Percentiles rank a stretch among this genome's conserved stretches.
Conservation (phyloP, 2,888 invertebrate genomes). For the Platycnemis pennipes region DNA sequence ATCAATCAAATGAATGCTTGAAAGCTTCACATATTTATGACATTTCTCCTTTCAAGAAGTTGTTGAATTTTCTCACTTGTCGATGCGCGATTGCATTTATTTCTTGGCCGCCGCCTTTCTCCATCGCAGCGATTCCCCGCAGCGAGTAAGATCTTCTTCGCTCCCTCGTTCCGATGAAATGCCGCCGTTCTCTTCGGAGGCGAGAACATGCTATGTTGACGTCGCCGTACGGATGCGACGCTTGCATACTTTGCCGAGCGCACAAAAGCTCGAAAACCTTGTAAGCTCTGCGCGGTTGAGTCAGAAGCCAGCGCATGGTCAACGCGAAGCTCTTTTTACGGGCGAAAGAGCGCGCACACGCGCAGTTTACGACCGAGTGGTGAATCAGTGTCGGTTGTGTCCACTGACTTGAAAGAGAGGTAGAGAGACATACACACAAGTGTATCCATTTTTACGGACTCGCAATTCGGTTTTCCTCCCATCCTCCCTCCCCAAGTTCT, state of each 20-base stretch:
- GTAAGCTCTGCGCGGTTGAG: background rate
- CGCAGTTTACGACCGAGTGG: background rate
- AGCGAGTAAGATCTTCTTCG: background rate
- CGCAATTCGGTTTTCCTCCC: background rate
- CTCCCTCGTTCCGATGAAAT: background rate
- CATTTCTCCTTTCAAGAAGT: background rate
- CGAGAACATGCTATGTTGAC: background rate
- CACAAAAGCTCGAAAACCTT: background rate
- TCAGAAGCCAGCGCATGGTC: background rate
- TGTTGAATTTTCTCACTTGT: background rate
- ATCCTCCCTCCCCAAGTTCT: background rate
- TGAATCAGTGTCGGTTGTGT: background rate
- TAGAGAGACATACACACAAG: too few relatives aligned
- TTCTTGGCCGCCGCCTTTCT: background rate
- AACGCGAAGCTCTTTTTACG: background rate
- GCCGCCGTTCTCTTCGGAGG: background rate
- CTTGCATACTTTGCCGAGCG: background rate
- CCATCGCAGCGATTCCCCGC: background rate
- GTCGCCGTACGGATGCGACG: background rate
- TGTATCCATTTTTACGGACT: constrained; percentile 6
- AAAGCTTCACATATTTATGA: background rate
- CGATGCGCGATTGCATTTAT: background rate
- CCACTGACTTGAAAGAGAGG: background rate
- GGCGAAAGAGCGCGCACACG: background rate
- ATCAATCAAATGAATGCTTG: background rate